phyloP scores from a whole-genome alignment of 1,140 invertebrate species.

The Trachymyrmex cornetzi region DNA sequence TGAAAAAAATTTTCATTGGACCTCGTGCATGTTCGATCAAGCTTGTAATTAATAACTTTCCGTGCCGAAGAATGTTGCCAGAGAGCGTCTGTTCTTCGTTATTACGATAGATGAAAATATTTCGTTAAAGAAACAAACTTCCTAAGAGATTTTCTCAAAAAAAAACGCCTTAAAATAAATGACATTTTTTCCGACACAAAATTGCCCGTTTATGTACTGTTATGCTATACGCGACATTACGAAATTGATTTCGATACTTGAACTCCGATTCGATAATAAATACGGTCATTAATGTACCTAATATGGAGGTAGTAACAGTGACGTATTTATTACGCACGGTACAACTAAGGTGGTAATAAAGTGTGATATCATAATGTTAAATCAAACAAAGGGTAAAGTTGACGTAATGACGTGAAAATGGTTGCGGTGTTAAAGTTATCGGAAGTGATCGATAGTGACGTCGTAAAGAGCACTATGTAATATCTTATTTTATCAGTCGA shows the following conservation, averaged over 20 bases:
- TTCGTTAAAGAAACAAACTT: constrained; percentile 52
- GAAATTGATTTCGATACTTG: background rate
- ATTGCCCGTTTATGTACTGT: background rate
- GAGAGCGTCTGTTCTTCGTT: constrained; percentile 29
- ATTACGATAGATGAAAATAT: constrained; percentile 52
- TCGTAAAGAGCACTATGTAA: background rate
- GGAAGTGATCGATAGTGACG: constrained; percentile 39
- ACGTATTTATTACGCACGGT: constrained; percentile 11
- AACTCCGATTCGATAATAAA: background rate
- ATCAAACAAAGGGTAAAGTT: constrained; percentile 7
- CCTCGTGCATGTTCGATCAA: constrained; percentile 35
- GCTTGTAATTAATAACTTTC: constrained; percentile 74
- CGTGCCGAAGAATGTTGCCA: constrained; percentile 43
- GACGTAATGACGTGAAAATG: constrained; percentile 28
- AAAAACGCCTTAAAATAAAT: constrained; percentile 43
- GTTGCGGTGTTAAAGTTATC: constrained; percentile 14
- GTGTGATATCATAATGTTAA: constrained; percentile 40
- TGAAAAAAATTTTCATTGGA: constrained; percentile 74
- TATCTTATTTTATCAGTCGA: constrained; percentile 10
- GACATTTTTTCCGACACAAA: constrained; percentile 9
- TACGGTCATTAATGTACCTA: background rate
- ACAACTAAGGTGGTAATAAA: constrained; percentile 22
- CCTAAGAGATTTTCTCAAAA: background rate
- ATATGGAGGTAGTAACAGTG: background rate
- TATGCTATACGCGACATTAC: background rate